Base-by-base conservation (phyloP, 2,797 vertebrate species). In the Florisuga fusca region DNA sequence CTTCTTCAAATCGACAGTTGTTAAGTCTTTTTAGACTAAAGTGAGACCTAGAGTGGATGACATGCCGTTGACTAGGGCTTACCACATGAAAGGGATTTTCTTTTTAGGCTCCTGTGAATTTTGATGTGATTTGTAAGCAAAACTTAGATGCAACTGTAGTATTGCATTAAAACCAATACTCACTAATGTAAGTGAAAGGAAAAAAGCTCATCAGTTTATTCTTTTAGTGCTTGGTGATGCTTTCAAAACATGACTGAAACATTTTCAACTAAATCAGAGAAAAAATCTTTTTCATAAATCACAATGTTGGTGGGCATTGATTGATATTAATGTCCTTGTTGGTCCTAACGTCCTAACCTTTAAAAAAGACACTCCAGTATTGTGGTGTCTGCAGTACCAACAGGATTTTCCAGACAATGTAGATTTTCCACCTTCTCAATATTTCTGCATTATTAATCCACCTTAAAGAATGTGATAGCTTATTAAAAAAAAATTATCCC, bases 1-100 rank as follows among this genome's bases (percentile, higher is more conserved):
- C 66, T 96, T 55, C 89, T 93, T 58, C 55, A 95, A 95, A 95
- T 23, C 89, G 78, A 90, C 68, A 88, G 48, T 62, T 95, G 27
- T 79, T 92, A 93, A 94, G 50, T 36, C 77, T 90, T 96, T 94
- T 92, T 79, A 77, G 87, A 68, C 25, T 94, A 94, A 95, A 93
- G 59, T 89, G 87, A 95, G 79, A 94, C 76, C 55, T 62, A 61
- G 55, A 88, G 38, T 82, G 48, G 69, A 93, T 64, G 57, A 21
- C 62, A 89, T 61, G 43, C 41, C 38, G 34, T 87, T 96, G 80
- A 94, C 63, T 48, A 75, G 33, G 50, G 46, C 21, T 91, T 95
- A 87, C 57, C 15, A 86, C 26, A 43, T 68, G 77, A 57, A 38
- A 88, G 29, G 33, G 62, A 85, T 81, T 92, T 71, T 94, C 31